phyloP scores from a whole-genome alignment of 2,888 invertebrate species.

The Eristalinus sepulchralis region DNA sequence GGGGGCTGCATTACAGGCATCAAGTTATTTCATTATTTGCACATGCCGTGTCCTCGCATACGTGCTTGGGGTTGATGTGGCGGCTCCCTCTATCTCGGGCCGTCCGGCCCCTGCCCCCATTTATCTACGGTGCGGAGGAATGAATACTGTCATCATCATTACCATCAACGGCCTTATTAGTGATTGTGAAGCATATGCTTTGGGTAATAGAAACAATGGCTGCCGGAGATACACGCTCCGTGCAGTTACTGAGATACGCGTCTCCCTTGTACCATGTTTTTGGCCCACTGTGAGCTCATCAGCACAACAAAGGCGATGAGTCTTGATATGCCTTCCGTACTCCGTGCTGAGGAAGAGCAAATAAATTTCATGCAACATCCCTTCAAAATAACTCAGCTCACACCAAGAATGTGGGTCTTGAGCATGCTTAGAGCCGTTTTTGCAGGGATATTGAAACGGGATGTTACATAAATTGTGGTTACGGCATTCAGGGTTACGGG shows the following conservation, averaged over 20 bases:
- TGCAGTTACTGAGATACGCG: slow-evolving; percentile 6
- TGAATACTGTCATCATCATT: slow-evolving; percentile 71
- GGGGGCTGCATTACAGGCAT: slow-evolving; percentile 58
- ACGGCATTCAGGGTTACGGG: background rate
- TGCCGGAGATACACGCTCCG: slow-evolving; percentile 32
- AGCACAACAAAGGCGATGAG: slow-evolving; percentile 25
- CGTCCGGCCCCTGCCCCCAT: background rate
- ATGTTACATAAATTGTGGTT: slow-evolving; percentile 46
- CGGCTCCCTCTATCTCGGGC: background rate
- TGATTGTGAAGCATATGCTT: slow-evolving; percentile 63
- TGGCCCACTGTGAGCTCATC: slow-evolving; percentile 21
- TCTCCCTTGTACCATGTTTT: background rate
- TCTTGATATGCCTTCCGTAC: background rate
- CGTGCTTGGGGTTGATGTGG: slow-evolving; percentile 18
- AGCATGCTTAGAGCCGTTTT: slow-evolving; percentile 1
- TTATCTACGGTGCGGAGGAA: slow-evolving; percentile 30
- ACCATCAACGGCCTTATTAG: slow-evolving; percentile 69
- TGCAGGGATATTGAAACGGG: slow-evolving; percentile 27
- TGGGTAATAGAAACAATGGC: slow-evolving; percentile 55
- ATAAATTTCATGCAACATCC: slow-evolving; percentile 47
- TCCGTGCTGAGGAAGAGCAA: background rate
- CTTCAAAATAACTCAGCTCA: slow-evolving; percentile 37
- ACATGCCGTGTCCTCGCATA: slow-evolving; percentile 57
- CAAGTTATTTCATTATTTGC: slow-evolving; percentile 65
- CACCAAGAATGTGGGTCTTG: slow-evolving; percentile 9